Base-by-base conservation (phyloP, 2,113 vertebrate species). In the Engraulis encrasicolus region DNA sequence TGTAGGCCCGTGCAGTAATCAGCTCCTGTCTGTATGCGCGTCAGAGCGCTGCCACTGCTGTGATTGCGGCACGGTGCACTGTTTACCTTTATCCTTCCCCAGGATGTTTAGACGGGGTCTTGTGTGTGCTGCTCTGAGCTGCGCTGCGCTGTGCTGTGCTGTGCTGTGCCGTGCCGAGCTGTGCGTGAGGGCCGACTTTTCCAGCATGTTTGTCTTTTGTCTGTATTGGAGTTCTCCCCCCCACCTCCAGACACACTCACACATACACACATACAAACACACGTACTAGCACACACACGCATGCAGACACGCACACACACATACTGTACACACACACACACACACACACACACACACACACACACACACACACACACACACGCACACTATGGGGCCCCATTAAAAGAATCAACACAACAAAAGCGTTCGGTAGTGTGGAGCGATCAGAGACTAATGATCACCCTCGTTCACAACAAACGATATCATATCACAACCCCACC, bases 401-500 rank as follows among this genome's bases (percentile, higher is more conserved):
- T 18, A 15, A 74, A 74, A 74, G n/a, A n/a, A 3, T 15, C 14
- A 15, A 34, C 66, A 17, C 15, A 31, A 34, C 31, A 74, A 34
- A n/a, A 74, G 31, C 27, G 34, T 74, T 15, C 27, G 34, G 66
- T 34, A 31, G 66, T 74, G 31, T 34, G n/a, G n/a, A 34, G 66
- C 31, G 15, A 31, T 74, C 14, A 74, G 31, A 74, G 31, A 74
- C 66, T 74, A 74, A 74, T 66, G 23, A 66, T 66, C 23, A 27
- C 31, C 66, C 11, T 17, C 66, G 17, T 34, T 15, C 19, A 74
- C 19, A 74, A 66, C 58, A 86, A 87, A 90, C 82, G 81, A 90
- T 88, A 45, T 45, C 4, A 45, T 45, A 45, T 45, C 40, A 45
- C 9, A 9, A 45, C 3, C 40, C n/a, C 54, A 23, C 27, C n/a